These are phyloP conservation scores for Apotomis capreana DNA, from an alignment of 2,888 invertebrate species.

Conservation along the genomic window DNA sequence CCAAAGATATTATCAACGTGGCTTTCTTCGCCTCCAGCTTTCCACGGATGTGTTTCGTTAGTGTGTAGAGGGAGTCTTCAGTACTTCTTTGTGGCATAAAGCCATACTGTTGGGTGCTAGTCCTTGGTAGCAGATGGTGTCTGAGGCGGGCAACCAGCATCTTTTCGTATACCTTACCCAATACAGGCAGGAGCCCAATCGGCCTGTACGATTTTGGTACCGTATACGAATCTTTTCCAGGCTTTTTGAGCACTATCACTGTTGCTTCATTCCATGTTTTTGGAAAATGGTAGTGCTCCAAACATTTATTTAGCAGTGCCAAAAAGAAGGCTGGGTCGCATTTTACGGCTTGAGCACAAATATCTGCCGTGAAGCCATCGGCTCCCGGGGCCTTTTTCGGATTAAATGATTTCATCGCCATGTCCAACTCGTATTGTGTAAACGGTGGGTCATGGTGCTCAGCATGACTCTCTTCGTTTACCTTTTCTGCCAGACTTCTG, in stretches of 20 bases:
- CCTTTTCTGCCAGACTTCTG: background rate
- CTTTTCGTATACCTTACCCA: constrained; percentile 31
- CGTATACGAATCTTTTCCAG: constrained; percentile 30
- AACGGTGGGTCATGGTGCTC: too few species aligned
- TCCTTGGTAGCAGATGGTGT: constrained; percentile 5
- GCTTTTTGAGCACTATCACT: constrained; percentile 40
- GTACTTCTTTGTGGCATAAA: too few species aligned
- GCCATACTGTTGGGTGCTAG: constrained; percentile 22
- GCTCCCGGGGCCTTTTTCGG: background rate
- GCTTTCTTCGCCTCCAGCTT: constrained; percentile 5
- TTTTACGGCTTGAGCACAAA: background rate
- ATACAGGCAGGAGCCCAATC: too few species aligned
- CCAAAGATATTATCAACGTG: constrained; percentile 25
- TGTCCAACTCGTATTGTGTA: background rate
- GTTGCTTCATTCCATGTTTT: constrained; percentile 38
- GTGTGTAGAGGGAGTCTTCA: constrained; percentile 33
- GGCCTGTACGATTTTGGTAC: constrained; percentile 31
- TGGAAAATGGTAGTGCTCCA: constrained; percentile 35
- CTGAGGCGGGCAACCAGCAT: constrained; percentile 20
- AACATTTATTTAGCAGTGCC: constrained; percentile 37
- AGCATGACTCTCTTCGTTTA: background rate
- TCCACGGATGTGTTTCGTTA: background rate
- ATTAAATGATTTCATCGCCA: background rate
- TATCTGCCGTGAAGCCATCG: background rate
- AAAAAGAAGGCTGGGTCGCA: constrained; percentile 10